phyloP scores from a whole-genome alignment of 2,797 vertebrate species.

The Podarcis siculus region DNA sequence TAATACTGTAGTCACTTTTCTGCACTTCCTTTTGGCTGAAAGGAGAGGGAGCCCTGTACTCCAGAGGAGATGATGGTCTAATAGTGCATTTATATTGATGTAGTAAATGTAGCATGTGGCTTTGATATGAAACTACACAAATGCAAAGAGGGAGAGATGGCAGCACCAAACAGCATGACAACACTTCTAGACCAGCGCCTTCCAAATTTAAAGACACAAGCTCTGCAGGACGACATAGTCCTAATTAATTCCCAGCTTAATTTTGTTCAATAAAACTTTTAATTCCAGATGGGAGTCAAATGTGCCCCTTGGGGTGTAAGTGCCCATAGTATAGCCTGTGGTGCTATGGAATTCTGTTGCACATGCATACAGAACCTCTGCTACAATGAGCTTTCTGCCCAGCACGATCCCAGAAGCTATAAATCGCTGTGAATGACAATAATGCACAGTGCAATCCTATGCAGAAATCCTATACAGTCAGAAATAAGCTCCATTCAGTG shows the following conservation, averaged over 20 bases:
- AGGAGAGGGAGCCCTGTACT: not conserved
- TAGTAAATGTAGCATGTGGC: not conserved
- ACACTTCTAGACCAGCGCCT: not conserved
- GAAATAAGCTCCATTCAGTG: not conserved
- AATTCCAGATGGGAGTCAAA: not conserved
- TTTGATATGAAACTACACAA: not conserved
- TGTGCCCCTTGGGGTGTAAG: not conserved
- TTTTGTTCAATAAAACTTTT: slow-evolving; percentile 14
- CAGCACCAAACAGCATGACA: not conserved
- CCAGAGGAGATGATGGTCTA: not conserved
- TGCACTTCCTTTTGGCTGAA: not conserved
- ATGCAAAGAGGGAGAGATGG: not conserved
- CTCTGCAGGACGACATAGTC: not conserved
- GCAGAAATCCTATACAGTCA: not conserved
- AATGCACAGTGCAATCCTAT: not conserved
- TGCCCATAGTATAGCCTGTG: not conserved
- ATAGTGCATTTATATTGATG: not conserved
- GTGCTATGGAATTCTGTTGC: not conserved
- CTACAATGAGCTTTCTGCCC: not conserved
- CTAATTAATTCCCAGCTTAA: slow-evolving; percentile 3
- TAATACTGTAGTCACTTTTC: not conserved
- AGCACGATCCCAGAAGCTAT: not conserved
- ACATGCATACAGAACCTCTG: not conserved
- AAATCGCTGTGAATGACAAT: not conserved
- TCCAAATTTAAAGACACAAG: not conserved